Evolutionary conservation across 2,113 vertebrate genomes (phyloP), one percentile per base, ranked within the genome.

Genomic region (Mastomys natalensis): DNA sequence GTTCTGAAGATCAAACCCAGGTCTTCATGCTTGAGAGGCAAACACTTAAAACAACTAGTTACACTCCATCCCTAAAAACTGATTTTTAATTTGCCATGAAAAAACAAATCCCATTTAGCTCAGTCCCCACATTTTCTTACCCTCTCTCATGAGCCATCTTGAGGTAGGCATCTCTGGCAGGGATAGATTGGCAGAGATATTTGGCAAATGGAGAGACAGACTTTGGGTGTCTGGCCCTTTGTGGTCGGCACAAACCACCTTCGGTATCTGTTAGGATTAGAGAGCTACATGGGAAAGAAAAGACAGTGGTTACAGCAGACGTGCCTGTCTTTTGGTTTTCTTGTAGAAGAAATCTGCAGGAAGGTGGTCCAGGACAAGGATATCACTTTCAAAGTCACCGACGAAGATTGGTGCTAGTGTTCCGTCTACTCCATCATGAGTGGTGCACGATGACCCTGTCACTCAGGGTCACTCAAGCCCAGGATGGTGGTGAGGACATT

Each of bases 61-160:
- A 37, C 13, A 19, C 5, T 26, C 51, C 4, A 80, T 34, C 51
- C 51, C 17, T 43, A 40, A 40, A 40, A 53, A 2, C 19, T 40
- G 55, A 62, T 62, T 84, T 74, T 15, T 77, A 77, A 34, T 91
- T 84, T 89, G 86, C 85, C 60, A 76, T 88, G 76, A 77, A 77
- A 31, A 77, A 77, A 45, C 10, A 66, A 77, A 84, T 66, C 87
- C 66, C 53, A 48, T 68, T 60, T 88, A 76, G 37, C 43, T 82
- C 68, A 45, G 37, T 45, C 45, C 10, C 45, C 84, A 82, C 68
- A 31, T 68, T 89, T 88, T 88, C 16, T 66, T 74, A 76, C 64
- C 40, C 12, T 17, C 66, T 48, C 31, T 66, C 9, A 62, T 17
- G n/a, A 31, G 31, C 55, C 66, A 58, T 11, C 85, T 84, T 45